These are phyloP conservation scores for Dorcus hopei DNA, from an alignment of 2,888 invertebrate genomes.

Conservation along the genomic window DNA sequence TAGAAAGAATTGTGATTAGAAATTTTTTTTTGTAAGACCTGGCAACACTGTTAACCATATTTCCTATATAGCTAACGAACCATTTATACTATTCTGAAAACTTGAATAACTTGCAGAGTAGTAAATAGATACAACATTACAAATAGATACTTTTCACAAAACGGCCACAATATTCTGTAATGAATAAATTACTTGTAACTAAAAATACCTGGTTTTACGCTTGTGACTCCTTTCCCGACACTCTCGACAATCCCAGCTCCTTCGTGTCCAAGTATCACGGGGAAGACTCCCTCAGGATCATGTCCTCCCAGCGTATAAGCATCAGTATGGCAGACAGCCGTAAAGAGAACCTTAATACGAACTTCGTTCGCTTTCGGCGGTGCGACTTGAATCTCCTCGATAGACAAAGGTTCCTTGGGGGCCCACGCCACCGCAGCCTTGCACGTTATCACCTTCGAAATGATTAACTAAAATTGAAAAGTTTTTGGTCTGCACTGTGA, in stretches of 20 bases:
- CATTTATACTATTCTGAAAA: no score
- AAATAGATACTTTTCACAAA: no score
- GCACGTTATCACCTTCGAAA: conserved; percentile 68
- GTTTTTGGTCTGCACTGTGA: not conserved
- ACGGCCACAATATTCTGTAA: not conserved
- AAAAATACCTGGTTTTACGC: conserved; percentile 69
- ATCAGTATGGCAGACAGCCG: conserved; percentile 91
- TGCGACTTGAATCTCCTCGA: conserved; percentile 91
- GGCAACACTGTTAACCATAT: no score
- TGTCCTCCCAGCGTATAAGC: conserved; percentile 83
- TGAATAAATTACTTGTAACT: no score
- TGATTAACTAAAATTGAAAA: not conserved
- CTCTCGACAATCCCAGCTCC: conserved; percentile 97
- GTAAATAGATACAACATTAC: no score
- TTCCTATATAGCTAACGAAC: no score
- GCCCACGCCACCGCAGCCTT: conserved; percentile 97
- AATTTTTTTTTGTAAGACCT: no score
- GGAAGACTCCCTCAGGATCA: conserved; percentile 90
- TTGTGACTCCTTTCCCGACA: conserved; percentile 87
- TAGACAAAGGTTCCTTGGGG: conserved; percentile 79
- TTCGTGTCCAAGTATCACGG: conserved; percentile 93
- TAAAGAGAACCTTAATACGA: conserved; percentile 73
- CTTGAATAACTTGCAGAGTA: no score
- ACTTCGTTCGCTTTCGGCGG: conserved; percentile 94
- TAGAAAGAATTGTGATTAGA: no score